These are phyloP conservation scores for Ferdinandea cuprea DNA, from an alignment of 2,888 invertebrate genomes.

Conservation along the genomic window DNA sequence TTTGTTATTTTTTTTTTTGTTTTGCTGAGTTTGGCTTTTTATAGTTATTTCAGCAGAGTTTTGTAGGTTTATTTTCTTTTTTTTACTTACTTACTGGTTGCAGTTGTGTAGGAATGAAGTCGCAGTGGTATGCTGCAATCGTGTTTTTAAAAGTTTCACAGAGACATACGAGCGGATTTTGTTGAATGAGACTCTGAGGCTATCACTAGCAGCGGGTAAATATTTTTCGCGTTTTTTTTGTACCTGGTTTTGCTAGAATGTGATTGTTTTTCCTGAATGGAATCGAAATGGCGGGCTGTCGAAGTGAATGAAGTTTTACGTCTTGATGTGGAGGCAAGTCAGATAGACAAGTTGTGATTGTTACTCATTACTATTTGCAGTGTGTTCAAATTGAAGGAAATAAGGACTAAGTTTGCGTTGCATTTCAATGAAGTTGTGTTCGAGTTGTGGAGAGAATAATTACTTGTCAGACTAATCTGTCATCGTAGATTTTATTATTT, in stretches of 20 bases:
- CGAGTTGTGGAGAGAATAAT: no score
- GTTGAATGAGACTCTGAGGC: constrained; percentile 45
- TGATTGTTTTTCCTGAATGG: constrained; percentile 50
- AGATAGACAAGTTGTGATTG: constrained; percentile 19
- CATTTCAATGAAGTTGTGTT: not conserved
- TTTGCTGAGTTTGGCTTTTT: constrained; percentile 14
- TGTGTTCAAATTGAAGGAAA: constrained; percentile 9
- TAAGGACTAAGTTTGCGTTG: not conserved
- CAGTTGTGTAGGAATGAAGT: constrained; percentile 48
- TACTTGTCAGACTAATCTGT: no score
- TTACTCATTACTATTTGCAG: constrained; percentile 40
- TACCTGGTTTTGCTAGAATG: not conserved
- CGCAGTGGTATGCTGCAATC: constrained; percentile 57
- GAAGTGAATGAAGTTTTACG: constrained; percentile 45
- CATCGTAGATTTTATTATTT: no score
- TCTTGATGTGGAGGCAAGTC: constrained; percentile 11
- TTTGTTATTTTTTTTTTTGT: constrained; percentile 1
- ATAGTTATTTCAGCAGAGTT: constrained; percentile 3
- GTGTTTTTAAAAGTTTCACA: constrained; percentile 54
- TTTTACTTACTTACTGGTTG: not conserved
- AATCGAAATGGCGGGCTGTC: constrained; percentile 24
- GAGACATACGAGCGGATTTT: constrained; percentile 47
- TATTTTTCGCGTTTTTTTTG: constrained; percentile 37
- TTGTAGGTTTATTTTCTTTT: constrained; percentile 3
- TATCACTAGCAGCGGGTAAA: constrained; percentile 50